These are phyloP conservation scores for Troilus luridus DNA, from an alignment of 2,888 invertebrate species.

Conservation along the genomic window DNA sequence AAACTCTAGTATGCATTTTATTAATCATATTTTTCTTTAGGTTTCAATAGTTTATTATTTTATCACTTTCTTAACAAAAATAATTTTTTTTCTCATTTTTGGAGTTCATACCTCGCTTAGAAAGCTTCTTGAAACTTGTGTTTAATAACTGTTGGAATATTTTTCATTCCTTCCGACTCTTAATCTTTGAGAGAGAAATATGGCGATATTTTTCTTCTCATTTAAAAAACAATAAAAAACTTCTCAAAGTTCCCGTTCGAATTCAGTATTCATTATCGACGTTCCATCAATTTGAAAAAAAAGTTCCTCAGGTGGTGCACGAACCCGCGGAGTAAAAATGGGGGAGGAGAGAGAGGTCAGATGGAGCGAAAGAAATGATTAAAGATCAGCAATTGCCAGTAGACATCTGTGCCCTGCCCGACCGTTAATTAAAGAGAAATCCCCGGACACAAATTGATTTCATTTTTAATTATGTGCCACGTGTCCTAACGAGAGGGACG, in stretches of 20 bases:
- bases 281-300: neutral
- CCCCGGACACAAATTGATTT: constrained; percentile 64
- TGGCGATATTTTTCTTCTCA: neutral
- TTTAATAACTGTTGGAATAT: neutral
- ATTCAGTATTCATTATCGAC: constrained; percentile 11
- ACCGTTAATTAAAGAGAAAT: constrained; percentile 60
- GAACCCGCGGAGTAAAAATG: too few relatives aligned
- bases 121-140: neutral
- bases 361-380: constrained; percentile 54
- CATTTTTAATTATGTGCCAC: constrained; percentile 65
- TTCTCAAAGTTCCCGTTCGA: neutral
- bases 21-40: too few relatives aligned
- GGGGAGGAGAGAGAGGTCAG: neutral
- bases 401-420: constrained; percentile 42
- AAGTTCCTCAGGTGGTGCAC: constrained; percentile 50
- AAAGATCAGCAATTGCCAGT: constrained; percentile 50
- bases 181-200: neutral
- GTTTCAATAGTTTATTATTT: too few relatives aligned
- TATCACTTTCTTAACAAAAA: too few relatives aligned
- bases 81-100: too few relatives aligned
- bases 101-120: too few relatives aligned
- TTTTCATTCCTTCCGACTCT: neutral
- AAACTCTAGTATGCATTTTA: too few relatives aligned
- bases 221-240: constrained; percentile 33
- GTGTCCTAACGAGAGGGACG: constrained; percentile 46